Evolutionary conservation across 2,888 invertebrate species (phyloP), one percentile per base, ranked within the genome.

Genomic region (Ypsolopha sequella): DNA sequence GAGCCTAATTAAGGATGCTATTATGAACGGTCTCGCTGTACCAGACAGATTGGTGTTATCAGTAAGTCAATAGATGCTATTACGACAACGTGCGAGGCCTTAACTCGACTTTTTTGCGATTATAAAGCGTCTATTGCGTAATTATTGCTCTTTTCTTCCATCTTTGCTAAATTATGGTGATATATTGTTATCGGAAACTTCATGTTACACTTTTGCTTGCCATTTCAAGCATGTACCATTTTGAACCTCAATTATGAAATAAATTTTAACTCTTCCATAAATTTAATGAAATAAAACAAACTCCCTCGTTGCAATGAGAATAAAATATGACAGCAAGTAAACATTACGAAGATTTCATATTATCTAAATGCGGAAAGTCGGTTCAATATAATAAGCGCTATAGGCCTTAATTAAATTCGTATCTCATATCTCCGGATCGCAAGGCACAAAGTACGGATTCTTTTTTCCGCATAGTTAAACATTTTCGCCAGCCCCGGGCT

Each of bases 331-430:
- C 47, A 36, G 7, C 13, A 7, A 36, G 36, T 11, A 47, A 36
- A 13, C 11, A 13, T 11, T 8, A 36, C 11, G 47, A 7, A 14
- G 36, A 13, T 8, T 36, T 14, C 33, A 43, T 13, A 43, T 43
- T 43, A 43, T 43, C 43, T 43, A 43, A 43, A 43, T 13, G 8
- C 14, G 43, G 13, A 43, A 43, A 2, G 47, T 47, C 47, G 8
- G 43, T 13, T 8, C 6, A 43, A 14, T 43, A 45, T 33, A 48
- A 38, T 14, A 51, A 36, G 39, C 11, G 51, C 44, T 45, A 68
- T 65, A 62, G 59, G 61, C 64, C 68, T 75, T 79, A 80, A 80
- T 80, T 79, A 77, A 80, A 79, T 76, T 66, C 70, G 66, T 73
- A 73, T 80, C 69, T 77, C 72, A 76, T 77, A 77, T 75, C 66